Percentiles rank a stretch among this genome's conserved stretches.
phyloP scores from a whole-genome alignment of 1,140 invertebrate genomes.

The Chelonus insularis region DNA sequence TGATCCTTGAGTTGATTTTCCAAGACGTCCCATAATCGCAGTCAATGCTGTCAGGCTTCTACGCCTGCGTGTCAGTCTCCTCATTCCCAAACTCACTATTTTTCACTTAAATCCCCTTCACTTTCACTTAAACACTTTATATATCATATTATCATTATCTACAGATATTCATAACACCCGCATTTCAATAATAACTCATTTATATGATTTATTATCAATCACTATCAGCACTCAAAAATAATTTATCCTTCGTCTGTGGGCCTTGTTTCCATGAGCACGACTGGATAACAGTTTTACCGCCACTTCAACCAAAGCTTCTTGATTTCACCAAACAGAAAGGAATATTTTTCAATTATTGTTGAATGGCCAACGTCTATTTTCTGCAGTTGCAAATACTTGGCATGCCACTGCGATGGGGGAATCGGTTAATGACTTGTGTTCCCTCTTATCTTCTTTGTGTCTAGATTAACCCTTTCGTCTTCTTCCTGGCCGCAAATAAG shows the following conservation, averaged over 20 bases:
- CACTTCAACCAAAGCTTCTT: no score
- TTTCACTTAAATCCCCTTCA: not conserved
- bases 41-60: constrained; percentile 52
- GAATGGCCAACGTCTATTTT: not conserved
- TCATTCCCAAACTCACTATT: constrained; percentile 43
- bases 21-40: constrained; percentile 62
- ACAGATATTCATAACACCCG: no score
- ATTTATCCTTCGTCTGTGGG: no score
- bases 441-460: not conserved
- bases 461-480: not conserved
- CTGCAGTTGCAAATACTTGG: not conserved
- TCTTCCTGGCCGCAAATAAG: not conserved
- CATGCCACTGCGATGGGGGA: not conserved
- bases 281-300: no score
- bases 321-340: no score
- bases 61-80: constrained; percentile 54
- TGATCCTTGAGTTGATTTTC: constrained; percentile 46
- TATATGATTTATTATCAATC: no score
- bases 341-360: no score
- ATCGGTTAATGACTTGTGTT: constrained; percentile 14
- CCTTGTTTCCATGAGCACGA: no score
- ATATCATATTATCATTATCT: not conserved
- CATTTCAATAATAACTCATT: no score
- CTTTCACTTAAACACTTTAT: constrained; percentile 5
- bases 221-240: no score